phyloP scores from a whole-genome alignment of 2,888 invertebrate genomes.

The Orgyia antiqua region DNA sequence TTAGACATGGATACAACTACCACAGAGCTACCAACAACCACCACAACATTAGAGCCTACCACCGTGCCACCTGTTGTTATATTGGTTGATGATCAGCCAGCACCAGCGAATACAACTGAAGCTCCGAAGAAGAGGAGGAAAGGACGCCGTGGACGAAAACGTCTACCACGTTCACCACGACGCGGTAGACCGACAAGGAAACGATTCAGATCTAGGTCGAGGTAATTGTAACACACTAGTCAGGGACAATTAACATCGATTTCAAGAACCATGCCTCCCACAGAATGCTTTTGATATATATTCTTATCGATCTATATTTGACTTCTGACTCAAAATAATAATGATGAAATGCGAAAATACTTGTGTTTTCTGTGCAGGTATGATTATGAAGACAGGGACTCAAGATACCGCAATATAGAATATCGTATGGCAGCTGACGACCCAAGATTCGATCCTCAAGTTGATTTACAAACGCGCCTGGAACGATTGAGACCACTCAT shows the following conservation, averaged over 20 bases:
- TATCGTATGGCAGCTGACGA: constrained; percentile 73
- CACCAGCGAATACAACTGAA: constrained; percentile 49
- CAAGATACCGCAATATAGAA: constrained; percentile 63
- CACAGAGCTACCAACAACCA: constrained; percentile 41
- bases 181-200: constrained; percentile 67
- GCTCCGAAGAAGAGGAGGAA: constrained; percentile 49
- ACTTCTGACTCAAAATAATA: too few species aligned
- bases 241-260: too few species aligned
- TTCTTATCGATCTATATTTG: too few species aligned
- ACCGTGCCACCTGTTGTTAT: constrained; percentile 62
- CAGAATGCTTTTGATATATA: too few species aligned
- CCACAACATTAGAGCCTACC: constrained; percentile 43
- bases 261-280: too few species aligned
- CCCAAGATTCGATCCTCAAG: constrained; percentile 72
- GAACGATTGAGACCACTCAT: constrained; percentile 71
- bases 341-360: too few species aligned
- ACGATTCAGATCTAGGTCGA: constrained; percentile 67
- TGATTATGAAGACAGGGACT: constrained; percentile 56
- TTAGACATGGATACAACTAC: constrained; percentile 56
- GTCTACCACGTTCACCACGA: constrained; percentile 61
- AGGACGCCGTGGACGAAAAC: constrained; percentile 54
- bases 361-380: constrained; percentile 31
- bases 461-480: constrained; percentile 65
- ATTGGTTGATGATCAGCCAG: constrained; percentile 67
- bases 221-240: too few species aligned